Base-by-base conservation (phyloP, 2,113 vertebrate genomes). In the Entelurus aequoreus region DNA sequence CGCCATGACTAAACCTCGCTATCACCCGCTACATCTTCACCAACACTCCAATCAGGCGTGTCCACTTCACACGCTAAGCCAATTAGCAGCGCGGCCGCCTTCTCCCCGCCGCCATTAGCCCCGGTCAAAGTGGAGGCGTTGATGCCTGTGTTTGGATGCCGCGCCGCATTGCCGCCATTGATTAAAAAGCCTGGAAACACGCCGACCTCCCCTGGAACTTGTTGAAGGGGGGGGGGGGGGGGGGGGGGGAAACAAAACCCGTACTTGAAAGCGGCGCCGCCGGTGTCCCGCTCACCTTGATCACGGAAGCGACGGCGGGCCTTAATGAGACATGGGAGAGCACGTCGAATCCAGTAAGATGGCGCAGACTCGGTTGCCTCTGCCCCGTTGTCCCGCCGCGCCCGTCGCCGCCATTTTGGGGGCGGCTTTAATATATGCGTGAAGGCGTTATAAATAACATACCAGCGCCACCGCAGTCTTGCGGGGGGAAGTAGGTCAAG, bases 351-450 rank as follows among this genome's bases (percentile, higher is more conserved):
- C 76, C 71, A 80, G 71, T 69, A 80, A 74, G 65, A 72, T 66
- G 46, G 46, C 62, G 48, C 74, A 78, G 86, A 83, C 77, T 87
- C 76, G 75, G 85, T 77, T 85, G 76, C 77, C 35, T 75, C 71
- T 74, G 54, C 64, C 53, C 48, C 76, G n/a, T 69, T 78, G 42
- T 36, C 73, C n/a, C 65, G 57, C 53, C 48, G 70, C 63, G 62
- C 51, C 71, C 21, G 69, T 68, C 54, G 65, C 75, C 73, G 55
- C 76, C 52, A 63, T 40, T 84, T 87, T 86, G 83, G 76, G 81
- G 81, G 72, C 83, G 86, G 84, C 21, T 87, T 79, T 84, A 87
- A 87, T 89, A 86, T 88, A 91, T 89, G 82, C 87, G 84, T 83
- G 79, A 71, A 68, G 68, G 75, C 85, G 80, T 87, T 90, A 88